These are phyloP conservation scores for Labeo calbasu DNA, from an alignment of 2,797 vertebrate genomes.

Conservation along the genomic window DNA sequence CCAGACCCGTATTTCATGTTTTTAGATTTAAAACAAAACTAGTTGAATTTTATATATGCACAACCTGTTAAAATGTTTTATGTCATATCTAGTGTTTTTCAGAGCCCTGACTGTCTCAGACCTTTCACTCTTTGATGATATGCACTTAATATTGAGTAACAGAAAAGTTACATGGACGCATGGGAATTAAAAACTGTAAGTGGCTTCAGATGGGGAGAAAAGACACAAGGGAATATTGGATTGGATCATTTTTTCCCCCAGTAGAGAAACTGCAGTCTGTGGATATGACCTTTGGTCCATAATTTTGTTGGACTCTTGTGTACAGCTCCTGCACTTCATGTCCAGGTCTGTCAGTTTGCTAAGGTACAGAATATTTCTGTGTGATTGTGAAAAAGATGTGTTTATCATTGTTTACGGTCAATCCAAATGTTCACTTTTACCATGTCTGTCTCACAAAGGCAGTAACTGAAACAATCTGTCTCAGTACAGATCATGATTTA, in stretches of 20 bases:
- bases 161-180: not conserved
- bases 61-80: slow-evolving; percentile 5
- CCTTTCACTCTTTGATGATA: not conserved
- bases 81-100: not conserved
- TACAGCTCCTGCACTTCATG: not conserved
- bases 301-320: not conserved
- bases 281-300: not conserved
- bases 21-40: not conserved
- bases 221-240: not conserved
- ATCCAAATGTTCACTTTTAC: not conserved
- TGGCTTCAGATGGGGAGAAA: not conserved
- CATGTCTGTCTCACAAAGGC: not conserved
- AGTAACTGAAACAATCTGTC: not conserved
- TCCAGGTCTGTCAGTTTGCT: not conserved
- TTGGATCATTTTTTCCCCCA: not conserved
- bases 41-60: not conserved
- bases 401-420: not conserved
- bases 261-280: slow-evolving; percentile 3
- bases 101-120: not conserved
- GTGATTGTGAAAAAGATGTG: not conserved
- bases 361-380: not conserved
- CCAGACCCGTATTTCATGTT: not conserved
- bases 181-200: not conserved
- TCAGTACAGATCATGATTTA: not conserved
- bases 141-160: not conserved